Conservation (phyloP, 1,140 invertebrate genomes). For the Zaprionus vittiger region DNA sequence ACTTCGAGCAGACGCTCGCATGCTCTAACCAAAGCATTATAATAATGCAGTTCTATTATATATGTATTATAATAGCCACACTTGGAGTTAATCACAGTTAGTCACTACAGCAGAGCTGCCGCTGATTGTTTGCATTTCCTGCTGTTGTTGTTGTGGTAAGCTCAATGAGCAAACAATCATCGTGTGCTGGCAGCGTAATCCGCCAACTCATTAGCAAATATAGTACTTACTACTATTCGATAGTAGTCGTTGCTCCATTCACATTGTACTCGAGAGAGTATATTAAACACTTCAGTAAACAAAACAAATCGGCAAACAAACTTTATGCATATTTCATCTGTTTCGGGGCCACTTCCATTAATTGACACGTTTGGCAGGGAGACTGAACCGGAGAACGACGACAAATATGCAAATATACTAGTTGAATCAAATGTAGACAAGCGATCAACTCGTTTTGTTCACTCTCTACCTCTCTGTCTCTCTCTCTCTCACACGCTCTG, state of each 20-base stretch:
- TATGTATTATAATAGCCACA: neutral
- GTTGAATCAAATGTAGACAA: conserved; percentile 21
- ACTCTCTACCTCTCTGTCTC: neutral
- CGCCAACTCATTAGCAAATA: neutral
- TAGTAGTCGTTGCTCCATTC: neutral
- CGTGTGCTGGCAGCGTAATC: too few species aligned
- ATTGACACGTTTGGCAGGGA: conserved; percentile 56
- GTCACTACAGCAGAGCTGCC: neutral
- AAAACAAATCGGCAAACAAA: conserved; percentile 47
- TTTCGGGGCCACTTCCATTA: conserved; percentile 49
- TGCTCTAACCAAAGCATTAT: conserved; percentile 19
- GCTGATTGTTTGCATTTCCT: too few species aligned
- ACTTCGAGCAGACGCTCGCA: neutral
- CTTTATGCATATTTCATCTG: conserved; percentile 50
- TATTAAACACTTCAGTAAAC: conserved; percentile 47
- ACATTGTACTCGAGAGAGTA: neutral
- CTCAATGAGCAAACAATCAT: neutral
- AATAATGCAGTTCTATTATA: neutral
- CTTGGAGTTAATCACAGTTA: neutral
- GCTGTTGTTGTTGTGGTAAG: too few species aligned
- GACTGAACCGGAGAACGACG: neutral
- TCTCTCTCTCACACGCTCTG: neutral
- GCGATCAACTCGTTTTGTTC: conserved; percentile 40
- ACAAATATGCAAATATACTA: conserved; percentile 29
- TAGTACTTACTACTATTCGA: neutral